Base-by-base conservation (phyloP, 1,140 invertebrate species). In the Trachymyrmex cornetzi region DNA sequence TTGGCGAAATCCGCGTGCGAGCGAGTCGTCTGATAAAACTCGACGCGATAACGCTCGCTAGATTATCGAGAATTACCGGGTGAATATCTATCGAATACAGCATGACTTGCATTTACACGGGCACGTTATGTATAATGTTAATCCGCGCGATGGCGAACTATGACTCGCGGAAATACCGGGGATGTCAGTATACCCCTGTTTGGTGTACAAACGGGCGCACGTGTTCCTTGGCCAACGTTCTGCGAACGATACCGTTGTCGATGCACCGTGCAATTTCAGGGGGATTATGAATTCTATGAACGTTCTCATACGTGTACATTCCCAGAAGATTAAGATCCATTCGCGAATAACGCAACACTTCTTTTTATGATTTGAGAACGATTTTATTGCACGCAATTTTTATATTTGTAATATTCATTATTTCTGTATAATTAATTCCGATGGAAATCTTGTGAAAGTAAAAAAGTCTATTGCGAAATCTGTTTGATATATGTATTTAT, bases 121-220 rank as follows among this genome's bases (percentile, higher is more conserved):
- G 30, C 6, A 57, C 4, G 72, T 48, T 66, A 34, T 50, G 69
- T 75, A 75, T n/a, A n/a, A n/a, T 74, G 55, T 84, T 84, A 84
- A 84, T 84, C 67, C 55, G 53, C 16, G 53, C 12, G 14, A 5
- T 19, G 53, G 22, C 53, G 80, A 75, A 74, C 19, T 57, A 22
- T 75, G 80, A 84, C 80, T 84, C 55, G 69, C 27, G 69, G 44
- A 75, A 75, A 84, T 75, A 14, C 24, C 57, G 44, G 61, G 55
- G 38, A 27, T 44, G 55, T 30, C 44, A 75, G 61, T 30, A 44
- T 44, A 59, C 66, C 12, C 12, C 55, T 61, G 55, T 84, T 84
- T 48, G 24, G 19, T 74, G 34, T 74, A 59, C 22, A 74, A 74
- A 82, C 67, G 38, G 19, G 11, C 61, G 66, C 66, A 66, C 66